Conservation (phyloP, 1,140 invertebrate genomes). For the Sarcophaga peregrina region DNA sequence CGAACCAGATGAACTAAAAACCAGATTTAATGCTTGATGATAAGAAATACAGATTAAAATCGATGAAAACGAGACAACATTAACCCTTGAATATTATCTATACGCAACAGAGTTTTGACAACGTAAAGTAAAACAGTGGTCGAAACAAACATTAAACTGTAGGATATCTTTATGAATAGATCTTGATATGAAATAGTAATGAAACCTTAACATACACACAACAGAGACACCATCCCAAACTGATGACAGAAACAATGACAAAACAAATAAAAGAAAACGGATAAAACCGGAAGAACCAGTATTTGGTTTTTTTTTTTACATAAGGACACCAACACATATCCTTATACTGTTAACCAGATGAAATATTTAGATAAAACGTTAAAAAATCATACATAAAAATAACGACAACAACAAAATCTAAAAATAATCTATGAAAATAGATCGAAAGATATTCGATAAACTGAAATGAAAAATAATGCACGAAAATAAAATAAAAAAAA, state of each 20-base stretch:
- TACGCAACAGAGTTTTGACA: neutral
- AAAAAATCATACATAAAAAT: too few relatives aligned
- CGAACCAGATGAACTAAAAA: neutral
- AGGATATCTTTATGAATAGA: neutral
- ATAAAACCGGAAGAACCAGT: slow-evolving; percentile 1
- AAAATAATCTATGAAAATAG: slow-evolving; percentile 2
- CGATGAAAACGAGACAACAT: neutral
- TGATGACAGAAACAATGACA: neutral
- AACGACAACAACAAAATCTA: neutral
- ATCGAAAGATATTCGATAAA: neutral
- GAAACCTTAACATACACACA: neutral
- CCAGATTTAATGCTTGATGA: neutral
- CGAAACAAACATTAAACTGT: neutral
- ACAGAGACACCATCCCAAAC: too few relatives aligned
- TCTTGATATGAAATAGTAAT: neutral
- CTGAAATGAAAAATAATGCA: neutral
- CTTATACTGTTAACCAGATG: neutral
- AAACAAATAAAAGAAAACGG: neutral
- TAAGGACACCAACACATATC: neutral
- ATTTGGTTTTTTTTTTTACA: neutral
- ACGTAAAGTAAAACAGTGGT: neutral
- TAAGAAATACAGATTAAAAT: neutral
- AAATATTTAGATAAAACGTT: neutral
- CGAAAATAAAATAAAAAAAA: neutral
- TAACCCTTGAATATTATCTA: slow-evolving; percentile 17